Evolutionary conservation across 2,888 invertebrate species (phyloP), one percentile per base, ranked within the genome.

Genomic region (Diloba caeruleocephala): DNA sequence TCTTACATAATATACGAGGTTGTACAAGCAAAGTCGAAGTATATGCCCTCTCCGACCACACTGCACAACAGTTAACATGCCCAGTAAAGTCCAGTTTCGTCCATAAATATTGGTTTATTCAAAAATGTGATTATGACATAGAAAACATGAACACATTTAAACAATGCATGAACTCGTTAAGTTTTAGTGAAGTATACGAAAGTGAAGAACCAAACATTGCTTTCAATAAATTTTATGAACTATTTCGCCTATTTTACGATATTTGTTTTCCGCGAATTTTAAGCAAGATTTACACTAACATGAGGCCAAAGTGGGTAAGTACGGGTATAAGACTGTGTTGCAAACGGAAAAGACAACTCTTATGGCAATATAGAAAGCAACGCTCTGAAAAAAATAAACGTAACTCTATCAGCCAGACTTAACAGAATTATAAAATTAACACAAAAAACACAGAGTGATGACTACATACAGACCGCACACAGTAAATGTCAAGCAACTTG

Each of bases 321-420:
- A 21, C 12, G 10, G 41, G 41, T 21, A 19, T 41, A 1, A 9
- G 31, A 14, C 13, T 8, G 1, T 41, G 41, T 9, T 10, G 12
- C 3, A 41, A 31, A 13, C 10, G 12, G 0, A 41, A 31, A 21
- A 5, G 19, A 12, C 8, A 8, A 3, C 13, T 41, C 13, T n/a
- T 41, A 2, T 41, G 41, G 41, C 14, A 21, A 31, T 41, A 41
- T 31, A 17, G 41, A 9, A 41, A 41, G 19, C 8, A 6, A n/a
- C 12, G 6, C 8, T 13, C 12, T n/a, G 7, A 14, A 17, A n/a
- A n/a, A n/a, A n/a, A n/a, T n/a, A n/a, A n/a, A n/a, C n/a, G n/a
- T n/a, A n/a, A n/a, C n/a, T n/a, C 7, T 19, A 28, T 31, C 29
- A 41, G 13, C 3, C 8, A 21, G 42, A 1, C 14, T 42, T 25